Evolutionary conservation across 2,888 invertebrate genomes (phyloP).

Genomic region (Caenorhabditis imperialis): DNA sequence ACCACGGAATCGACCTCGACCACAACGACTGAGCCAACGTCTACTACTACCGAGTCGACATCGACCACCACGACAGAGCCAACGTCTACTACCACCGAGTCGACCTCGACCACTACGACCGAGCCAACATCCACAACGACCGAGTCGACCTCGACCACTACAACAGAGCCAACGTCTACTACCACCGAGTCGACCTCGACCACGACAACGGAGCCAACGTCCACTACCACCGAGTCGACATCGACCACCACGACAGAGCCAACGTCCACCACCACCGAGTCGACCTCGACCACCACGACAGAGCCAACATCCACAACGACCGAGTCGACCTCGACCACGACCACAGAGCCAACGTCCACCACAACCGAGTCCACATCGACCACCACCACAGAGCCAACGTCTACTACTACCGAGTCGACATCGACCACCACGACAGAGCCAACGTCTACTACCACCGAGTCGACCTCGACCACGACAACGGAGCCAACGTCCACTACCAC

Average conservation of each 20-base stretch:
- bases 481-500: no score
- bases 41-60: conserved; percentile 1
- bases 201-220: conserved; percentile 8
- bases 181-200: not conserved
- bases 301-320: conserved; percentile 11
- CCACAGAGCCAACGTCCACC: no score
- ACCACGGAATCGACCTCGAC: conserved; percentile 1
- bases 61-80: conserved; percentile 3
- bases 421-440: not conserved
- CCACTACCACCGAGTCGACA: conserved; percentile 13
- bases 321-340: conserved; percentile 2
- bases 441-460: no score
- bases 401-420: no score
- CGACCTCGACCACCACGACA: not conserved
- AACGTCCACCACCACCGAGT: conserved; percentile 11
- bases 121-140: conserved; percentile 5
- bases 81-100: conserved; percentile 1
- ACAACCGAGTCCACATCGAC: conserved; percentile 11
- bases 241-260: conserved; percentile 5
- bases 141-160: not conserved
- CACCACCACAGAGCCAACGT: not conserved
- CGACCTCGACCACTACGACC: conserved; percentile 10
- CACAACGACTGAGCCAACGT: conserved; percentile 7
- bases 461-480: no score
- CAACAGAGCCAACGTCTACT: conserved; percentile 1